Conservation (phyloP, 2,797 vertebrate species). For the Toxotes lorentzi region DNA sequence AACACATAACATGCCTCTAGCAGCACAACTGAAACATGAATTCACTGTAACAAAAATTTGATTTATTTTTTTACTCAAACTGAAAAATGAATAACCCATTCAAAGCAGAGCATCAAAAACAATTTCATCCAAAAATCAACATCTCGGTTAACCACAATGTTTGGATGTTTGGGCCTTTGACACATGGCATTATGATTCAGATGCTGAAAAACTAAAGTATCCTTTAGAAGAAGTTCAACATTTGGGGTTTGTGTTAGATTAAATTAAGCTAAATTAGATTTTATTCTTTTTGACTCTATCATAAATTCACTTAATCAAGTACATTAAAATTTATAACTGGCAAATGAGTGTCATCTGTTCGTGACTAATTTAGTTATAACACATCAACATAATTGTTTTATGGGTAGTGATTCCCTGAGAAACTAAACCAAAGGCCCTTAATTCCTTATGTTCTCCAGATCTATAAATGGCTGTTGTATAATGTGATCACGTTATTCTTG, state of each 20-base stretch:
- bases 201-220: too few species aligned
- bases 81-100: background rate
- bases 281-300: background rate
- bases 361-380: background rate
- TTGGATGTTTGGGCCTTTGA: background rate
- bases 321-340: background rate
- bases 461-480: slow-evolving; percentile 38
- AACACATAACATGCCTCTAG: background rate
- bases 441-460: slow-evolving; percentile 25
- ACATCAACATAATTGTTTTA: background rate
- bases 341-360: background rate
- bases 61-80: background rate
- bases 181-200: too few species aligned
- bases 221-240: too few species aligned
- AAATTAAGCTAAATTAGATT: too few species aligned
- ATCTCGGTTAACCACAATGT: background rate
- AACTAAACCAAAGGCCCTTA: slow-evolving; percentile 1
- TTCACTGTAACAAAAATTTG: background rate
- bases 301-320: background rate
- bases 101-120: background rate
- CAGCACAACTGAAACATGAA: background rate
- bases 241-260: too few species aligned
- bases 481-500: slow-evolving; percentile 53
- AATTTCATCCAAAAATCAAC: background rate
- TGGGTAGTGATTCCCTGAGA: slow-evolving; percentile 27